phyloP scores from a whole-genome alignment of 2,797 vertebrate genomes.

The Dipus sagitta region DNA sequence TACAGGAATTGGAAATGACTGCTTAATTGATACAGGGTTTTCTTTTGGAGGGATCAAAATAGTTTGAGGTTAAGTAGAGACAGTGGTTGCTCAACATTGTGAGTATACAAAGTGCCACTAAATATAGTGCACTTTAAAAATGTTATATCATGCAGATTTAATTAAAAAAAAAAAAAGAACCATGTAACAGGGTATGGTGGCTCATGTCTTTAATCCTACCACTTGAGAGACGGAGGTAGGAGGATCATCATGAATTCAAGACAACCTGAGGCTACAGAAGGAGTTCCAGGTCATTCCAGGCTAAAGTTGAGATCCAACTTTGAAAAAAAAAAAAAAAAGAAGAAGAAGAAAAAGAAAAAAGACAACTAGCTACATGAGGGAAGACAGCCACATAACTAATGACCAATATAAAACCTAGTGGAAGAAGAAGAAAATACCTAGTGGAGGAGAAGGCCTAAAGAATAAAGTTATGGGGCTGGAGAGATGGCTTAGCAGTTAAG shows the following conservation, averaged over 20 bases:
- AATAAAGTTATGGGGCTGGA: not conserved
- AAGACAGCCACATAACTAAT: conserved; percentile 4
- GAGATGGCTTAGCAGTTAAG: too few relatives aligned
- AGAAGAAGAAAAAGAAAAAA: too few relatives aligned
- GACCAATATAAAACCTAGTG: not conserved
- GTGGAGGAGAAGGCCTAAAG: not conserved
- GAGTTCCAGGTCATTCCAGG: too few relatives aligned
- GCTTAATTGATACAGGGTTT: not conserved
- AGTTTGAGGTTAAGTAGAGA: conserved; percentile 36
- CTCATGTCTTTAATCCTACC: too few relatives aligned
- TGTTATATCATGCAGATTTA: not conserved
- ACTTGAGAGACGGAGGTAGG: too few relatives aligned
- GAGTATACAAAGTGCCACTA: not conserved
- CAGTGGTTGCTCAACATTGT: not conserved
- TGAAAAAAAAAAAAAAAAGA: too few relatives aligned
- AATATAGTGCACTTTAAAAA: not conserved
- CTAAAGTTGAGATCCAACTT: too few relatives aligned
- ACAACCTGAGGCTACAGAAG: too few relatives aligned
- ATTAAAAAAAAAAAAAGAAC: not conserved
- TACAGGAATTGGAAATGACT: not conserved
- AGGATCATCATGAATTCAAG: too few relatives aligned
- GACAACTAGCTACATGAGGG: not conserved
- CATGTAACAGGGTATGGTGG: too few relatives aligned
- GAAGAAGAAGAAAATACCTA: not conserved
- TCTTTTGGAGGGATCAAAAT: not conserved